Conservation (phyloP, 2,113 vertebrate genomes). For the Anseranas semipalmata region DNA sequence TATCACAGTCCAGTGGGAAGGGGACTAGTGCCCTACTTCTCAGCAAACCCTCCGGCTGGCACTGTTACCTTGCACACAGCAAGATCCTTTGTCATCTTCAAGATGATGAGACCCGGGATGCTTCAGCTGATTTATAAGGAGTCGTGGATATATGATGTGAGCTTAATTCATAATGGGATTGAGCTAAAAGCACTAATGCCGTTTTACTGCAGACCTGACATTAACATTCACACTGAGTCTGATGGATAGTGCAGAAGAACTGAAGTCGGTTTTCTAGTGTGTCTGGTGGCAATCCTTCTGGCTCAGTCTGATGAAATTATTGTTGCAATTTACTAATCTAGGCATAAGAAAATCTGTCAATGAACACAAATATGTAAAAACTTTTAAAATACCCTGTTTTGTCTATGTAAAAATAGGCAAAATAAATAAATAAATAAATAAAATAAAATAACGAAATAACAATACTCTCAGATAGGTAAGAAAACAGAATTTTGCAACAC, state of each 20-base stretch:
- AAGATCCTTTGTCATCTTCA: conserved; percentile 2
- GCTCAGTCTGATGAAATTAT: conserved; percentile 11
- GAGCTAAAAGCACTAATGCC: conserved; percentile 47
- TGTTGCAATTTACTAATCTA: neutral
- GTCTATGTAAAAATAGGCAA: neutral
- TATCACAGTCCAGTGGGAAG: neutral
- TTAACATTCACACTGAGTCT: conserved; percentile 15
- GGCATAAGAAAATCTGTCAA: neutral
- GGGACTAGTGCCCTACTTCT: neutral
- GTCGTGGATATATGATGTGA: conserved; percentile 13
- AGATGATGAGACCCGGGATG: neutral
- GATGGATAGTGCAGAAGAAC: conserved; percentile 14
- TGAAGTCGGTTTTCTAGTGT: neutral
- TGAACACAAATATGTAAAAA: neutral
- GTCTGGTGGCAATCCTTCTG: conserved; percentile 11
- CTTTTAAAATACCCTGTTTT: neutral
- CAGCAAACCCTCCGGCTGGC: neutral
- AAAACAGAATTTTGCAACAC: neutral
- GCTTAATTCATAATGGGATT: conserved; percentile 40
- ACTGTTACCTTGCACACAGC: neutral
- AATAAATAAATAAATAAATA: too few species aligned
- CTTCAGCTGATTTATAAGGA: conserved; percentile 38
- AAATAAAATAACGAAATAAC: neutral
- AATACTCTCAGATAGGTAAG: neutral
- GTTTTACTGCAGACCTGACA: conserved; percentile 38